Evolutionary conservation across 2,113 vertebrate species (phyloP).

Genomic region (Suncus etruscus): DNA sequence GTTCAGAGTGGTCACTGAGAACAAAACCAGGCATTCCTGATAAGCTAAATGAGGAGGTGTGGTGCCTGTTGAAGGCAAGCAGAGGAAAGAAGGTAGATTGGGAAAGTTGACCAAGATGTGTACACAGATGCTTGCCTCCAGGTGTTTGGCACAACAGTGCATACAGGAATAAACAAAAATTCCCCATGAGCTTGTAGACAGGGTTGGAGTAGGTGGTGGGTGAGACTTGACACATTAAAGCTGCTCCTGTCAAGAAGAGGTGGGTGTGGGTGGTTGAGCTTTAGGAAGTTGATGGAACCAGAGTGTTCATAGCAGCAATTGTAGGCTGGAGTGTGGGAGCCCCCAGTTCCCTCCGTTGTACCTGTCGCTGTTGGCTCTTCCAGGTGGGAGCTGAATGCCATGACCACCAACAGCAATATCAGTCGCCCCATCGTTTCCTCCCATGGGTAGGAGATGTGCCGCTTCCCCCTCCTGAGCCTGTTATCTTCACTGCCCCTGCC

Average conservation of each 20-base stretch:
- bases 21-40: neutral
- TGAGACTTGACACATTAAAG: conserved; percentile 21
- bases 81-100: neutral
- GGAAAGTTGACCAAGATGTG: conserved; percentile 2
- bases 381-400: conserved; percentile 99
- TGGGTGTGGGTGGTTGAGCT: conserved; percentile 27
- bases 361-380: conserved; percentile 64
- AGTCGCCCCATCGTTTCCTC: conserved; percentile 98
- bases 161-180: conserved; percentile 50
- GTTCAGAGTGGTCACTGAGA: neutral
- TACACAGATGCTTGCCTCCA: conserved; percentile 39
- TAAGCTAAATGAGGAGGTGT: neutral
- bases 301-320: conserved; percentile 1
- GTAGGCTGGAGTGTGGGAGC: neutral
- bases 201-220: conserved; percentile 11
- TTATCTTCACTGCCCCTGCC: conserved; percentile 67
- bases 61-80: neutral
- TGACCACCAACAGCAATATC: conserved; percentile 99
- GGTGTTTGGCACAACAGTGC: neutral
- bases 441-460: conserved; percentile 89
- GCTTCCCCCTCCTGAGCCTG: conserved; percentile 72
- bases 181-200: neutral
- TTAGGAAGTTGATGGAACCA: conserved; percentile 33
- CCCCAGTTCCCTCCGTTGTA: neutral
- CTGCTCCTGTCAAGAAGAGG: conserved; percentile 4